Evolutionary conservation across 2,888 invertebrate genomes (phyloP), one percentile per base, ranked within the genome.

Genomic region (Himalopsyche kuldschensis): DNA sequence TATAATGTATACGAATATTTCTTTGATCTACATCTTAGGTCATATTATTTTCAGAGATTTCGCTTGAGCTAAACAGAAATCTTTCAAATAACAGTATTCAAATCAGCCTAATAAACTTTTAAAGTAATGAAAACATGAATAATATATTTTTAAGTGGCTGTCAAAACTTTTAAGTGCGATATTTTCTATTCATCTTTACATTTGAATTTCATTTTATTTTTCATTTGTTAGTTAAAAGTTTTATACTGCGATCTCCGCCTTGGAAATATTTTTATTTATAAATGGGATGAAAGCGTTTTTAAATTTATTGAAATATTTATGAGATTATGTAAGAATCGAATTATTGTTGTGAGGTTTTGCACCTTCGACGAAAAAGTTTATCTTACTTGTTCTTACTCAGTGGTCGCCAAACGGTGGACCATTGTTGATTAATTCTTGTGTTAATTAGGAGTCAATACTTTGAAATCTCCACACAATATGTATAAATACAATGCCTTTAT

Each of bases 81-180:
- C 69, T 69, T 27, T 69, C 11, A 27, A 27, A 69, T 41, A 69
- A 27, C 30, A 69, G 30, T 69, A 69, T 69, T 69, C 69, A 69
- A 69, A 69, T 69, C 20, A 69, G 69, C 69, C 8, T 69, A 69
- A 69, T 69, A 27, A 69, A 69, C 69, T 69, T 69, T 55, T 69
- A 69, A 69, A 69, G 69, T 69, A 69, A 69, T 69, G 69, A 69
- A 69, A 69, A 69, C 69, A 69, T 69, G 69, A 69, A 69, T 69
- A 69, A 69, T 69, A 69, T 69, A 69, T 69, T 69, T 69, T 69
- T 69, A 69, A 69, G 69, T 69, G 69, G 30, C 69, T 69, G 69
- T 69, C 69, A 69, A 69, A 69, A 69, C 69, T 69, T 69, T 69
- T 30, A 69, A 69, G 69, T 69, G 69, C 69, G 69, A 69, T 69